phyloP scores from a whole-genome alignment of 2,113 vertebrate genomes.

The Planiliza haematocheilus region DNA sequence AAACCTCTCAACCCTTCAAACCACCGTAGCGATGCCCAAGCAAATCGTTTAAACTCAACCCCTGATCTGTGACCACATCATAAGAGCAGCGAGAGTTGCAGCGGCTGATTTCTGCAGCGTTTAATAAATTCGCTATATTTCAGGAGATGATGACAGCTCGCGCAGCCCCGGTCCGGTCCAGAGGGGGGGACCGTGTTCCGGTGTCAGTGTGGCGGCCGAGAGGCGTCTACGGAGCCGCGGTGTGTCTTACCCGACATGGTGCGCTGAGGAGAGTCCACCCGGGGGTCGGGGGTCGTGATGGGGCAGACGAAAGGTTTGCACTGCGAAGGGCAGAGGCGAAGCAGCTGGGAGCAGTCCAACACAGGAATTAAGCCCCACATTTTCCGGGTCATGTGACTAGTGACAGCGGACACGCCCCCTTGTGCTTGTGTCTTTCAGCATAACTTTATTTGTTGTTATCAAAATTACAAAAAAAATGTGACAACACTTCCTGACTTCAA shows the following conservation, averaged over 20 bases:
- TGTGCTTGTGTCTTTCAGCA: not conserved
- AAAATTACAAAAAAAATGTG: not conserved
- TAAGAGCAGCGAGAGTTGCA: fast-evolving
- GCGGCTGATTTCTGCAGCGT: not conserved
- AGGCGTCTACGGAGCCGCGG: not conserved
- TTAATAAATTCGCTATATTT: slow-evolving; percentile 8
- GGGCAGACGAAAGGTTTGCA: slow-evolving; percentile 31
- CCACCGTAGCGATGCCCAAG: no score
- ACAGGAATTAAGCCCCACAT: slow-evolving; percentile 75
- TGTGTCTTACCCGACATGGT: slow-evolving; percentile 75
- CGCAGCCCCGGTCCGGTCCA: slow-evolving; percentile 33
- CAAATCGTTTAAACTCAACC: fast-evolving
- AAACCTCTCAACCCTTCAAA: not conserved
- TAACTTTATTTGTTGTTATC: not conserved
- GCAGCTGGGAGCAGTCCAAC: slow-evolving; percentile 67
- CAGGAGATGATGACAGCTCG: not conserved
- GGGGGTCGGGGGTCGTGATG: slow-evolving; percentile 34
- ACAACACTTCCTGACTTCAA: not conserved
- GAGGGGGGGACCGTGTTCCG: slow-evolving; percentile 1
- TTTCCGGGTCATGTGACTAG: slow-evolving; percentile 79
- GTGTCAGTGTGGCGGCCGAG: not conserved
- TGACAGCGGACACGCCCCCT: slow-evolving; percentile 66
- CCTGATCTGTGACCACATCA: not conserved
- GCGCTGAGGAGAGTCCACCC: slow-evolving; percentile 37
- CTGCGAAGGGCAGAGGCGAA: slow-evolving; percentile 62